These are phyloP conservation scores for Frankliniella intonsa DNA, from an alignment of 2,888 invertebrate species.

Conservation along the genomic window DNA sequence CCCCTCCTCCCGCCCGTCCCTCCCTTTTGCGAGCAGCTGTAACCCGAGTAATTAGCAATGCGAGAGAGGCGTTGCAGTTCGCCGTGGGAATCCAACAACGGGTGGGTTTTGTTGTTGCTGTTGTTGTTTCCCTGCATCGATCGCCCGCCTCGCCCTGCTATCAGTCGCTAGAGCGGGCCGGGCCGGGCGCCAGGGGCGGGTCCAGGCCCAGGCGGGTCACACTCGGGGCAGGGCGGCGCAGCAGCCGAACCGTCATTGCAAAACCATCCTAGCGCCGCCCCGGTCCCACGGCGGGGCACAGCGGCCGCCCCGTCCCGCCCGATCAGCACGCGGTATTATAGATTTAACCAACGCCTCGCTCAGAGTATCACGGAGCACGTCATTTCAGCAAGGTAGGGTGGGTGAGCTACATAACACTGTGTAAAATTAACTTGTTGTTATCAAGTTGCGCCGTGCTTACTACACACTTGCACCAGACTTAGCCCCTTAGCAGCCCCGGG, in stretches of 20 bases:
- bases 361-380: too few relatives aligned
- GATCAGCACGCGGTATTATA: too few relatives aligned
- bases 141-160: background rate
- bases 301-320: too few relatives aligned
- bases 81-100: background rate
- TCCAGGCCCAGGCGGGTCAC: background rate
- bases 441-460: too few relatives aligned
- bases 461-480: too few relatives aligned
- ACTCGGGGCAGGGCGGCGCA: background rate
- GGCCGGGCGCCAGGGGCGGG: background rate
- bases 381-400: too few relatives aligned
- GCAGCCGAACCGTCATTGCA: background rate
- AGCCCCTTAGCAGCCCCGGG: too few relatives aligned
- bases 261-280: too few relatives aligned
- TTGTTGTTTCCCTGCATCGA: background rate
- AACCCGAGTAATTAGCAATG: background rate
- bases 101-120: background rate
- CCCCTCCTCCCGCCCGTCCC: background rate
- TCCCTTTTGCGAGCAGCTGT: background rate
- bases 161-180: background rate
- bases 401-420: too few relatives aligned
- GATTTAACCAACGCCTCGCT: too few relatives aligned
- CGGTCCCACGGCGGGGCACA: too few relatives aligned
- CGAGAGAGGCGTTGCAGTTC: background rate
- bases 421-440: too few relatives aligned